Conservation (phyloP, 1,140 invertebrate genomes). For the Bombus pyrosoma region DNA sequence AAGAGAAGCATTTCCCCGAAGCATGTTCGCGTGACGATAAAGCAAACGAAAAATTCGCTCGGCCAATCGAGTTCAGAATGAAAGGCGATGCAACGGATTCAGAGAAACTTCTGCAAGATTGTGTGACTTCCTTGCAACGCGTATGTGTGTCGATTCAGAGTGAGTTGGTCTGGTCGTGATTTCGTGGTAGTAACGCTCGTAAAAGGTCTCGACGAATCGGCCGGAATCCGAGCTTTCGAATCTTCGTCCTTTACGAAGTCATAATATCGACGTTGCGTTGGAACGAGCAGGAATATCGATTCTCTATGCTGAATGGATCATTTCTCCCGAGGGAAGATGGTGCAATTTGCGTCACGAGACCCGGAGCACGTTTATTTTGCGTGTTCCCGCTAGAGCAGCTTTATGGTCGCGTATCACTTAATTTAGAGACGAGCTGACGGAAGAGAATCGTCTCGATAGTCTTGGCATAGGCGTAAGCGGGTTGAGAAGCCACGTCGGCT, state of each 20-base stretch:
- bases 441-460: slow-evolving; percentile 26
- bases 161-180: not conserved
- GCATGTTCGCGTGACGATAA: not conserved
- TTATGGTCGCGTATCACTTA: not conserved
- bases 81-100: not conserved
- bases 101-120: not conserved
- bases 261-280: not conserved
- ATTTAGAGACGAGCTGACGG: slow-evolving; percentile 3
- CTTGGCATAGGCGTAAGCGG: not conserved
- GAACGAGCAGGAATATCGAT: not conserved
- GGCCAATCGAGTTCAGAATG: not conserved
- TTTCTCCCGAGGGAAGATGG: not conserved
- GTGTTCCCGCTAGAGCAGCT: not conserved
- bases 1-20: too few species aligned
- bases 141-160: too few species aligned
- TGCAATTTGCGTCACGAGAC: slow-evolving; percentile 12
- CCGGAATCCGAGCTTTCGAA: not conserved
- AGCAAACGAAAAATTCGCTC: not conserved
- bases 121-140: not conserved
- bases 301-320: not conserved
- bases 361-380: not conserved
- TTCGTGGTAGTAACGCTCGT: not conserved
- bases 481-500: too few species aligned
- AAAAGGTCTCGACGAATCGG: not conserved
- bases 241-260: not conserved